These are phyloP conservation scores for Burhinus oedicnemus DNA, from an alignment of 2,113 vertebrate species.

Conservation along the genomic window DNA sequence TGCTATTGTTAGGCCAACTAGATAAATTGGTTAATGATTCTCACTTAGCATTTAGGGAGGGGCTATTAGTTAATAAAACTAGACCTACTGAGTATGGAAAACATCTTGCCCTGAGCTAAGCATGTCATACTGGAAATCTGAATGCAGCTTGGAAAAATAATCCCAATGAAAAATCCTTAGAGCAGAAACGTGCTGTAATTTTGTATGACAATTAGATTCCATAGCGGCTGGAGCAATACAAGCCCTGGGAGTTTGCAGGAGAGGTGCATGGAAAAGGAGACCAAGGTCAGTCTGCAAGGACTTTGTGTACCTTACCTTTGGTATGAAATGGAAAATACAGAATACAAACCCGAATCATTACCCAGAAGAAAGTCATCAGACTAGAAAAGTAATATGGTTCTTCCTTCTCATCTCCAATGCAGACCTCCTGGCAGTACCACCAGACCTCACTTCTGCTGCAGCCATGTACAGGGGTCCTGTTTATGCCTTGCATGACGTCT, in stretches of 20 bases:
- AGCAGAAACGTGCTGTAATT: background rate
- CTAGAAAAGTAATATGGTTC: background rate
- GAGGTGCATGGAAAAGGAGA: background rate
- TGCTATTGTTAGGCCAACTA: background rate
- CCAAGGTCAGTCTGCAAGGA: background rate
- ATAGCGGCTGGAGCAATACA: background rate
- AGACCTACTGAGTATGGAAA: background rate
- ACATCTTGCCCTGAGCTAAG: background rate
- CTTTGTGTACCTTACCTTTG: background rate
- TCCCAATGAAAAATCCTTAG: background rate
- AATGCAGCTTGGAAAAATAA: background rate
- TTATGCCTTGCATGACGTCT: slow-evolving; percentile 91
- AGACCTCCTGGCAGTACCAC: slow-evolving; percentile 92
- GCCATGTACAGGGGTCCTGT: slow-evolving; percentile 96
- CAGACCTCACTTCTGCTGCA: slow-evolving; percentile 93
- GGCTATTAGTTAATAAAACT: background rate
- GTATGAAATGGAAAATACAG: background rate
- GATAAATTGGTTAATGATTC: background rate
- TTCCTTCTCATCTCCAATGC: slow-evolving; percentile 53
- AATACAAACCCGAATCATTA: background rate
- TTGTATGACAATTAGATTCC: background rate
- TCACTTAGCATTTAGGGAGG: background rate
- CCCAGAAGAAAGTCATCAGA: background rate
- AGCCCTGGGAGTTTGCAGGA: background rate
- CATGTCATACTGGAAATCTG: background rate